These are phyloP conservation scores for Parasteatoda tepidariorum DNA, from an alignment of 1,140 invertebrate genomes.

Conservation along the genomic window DNA sequence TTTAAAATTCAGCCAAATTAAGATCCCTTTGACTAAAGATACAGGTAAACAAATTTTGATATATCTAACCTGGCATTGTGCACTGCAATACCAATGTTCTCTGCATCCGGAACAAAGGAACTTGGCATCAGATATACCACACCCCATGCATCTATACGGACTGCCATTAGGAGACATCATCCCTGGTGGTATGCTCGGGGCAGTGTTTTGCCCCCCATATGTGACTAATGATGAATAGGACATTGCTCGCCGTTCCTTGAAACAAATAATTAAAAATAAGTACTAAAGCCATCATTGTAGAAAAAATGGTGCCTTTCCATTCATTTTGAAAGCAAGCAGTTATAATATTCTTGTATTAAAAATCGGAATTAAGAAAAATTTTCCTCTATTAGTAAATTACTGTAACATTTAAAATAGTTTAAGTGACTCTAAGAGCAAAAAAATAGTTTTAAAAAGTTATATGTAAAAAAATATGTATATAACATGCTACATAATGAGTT, in stretches of 20 bases:
- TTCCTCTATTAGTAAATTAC: no score
- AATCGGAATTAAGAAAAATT: no score
- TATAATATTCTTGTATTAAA: no score
- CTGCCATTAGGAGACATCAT: not conserved
- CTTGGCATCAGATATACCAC: slow-evolving; percentile 27
- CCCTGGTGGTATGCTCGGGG: not conserved
- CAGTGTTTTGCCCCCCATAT: not conserved
- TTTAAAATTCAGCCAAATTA: no score
- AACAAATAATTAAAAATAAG: not conserved
- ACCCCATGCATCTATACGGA: slow-evolving; percentile 25
- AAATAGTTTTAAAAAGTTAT: no score
- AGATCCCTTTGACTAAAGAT: no score
- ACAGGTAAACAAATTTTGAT: not conserved
- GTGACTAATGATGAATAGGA: not conserved
- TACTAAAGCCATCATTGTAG: not conserved
- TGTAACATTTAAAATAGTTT: no score
- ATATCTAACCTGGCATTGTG: slow-evolving; percentile 41
- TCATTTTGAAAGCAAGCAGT: no score
- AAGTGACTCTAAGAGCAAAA: no score
- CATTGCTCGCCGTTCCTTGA: not conserved
- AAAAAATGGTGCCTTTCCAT: not conserved
- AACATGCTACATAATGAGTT: no score
- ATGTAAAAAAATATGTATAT: no score
- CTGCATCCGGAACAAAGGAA: slow-evolving; percentile 52
- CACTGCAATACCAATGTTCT: slow-evolving; percentile 48